Evolutionary conservation across 2,797 vertebrate genomes (phyloP), one percentile per base, ranked within the genome.

Genomic region (Pipistrellus kuhlii): DNA sequence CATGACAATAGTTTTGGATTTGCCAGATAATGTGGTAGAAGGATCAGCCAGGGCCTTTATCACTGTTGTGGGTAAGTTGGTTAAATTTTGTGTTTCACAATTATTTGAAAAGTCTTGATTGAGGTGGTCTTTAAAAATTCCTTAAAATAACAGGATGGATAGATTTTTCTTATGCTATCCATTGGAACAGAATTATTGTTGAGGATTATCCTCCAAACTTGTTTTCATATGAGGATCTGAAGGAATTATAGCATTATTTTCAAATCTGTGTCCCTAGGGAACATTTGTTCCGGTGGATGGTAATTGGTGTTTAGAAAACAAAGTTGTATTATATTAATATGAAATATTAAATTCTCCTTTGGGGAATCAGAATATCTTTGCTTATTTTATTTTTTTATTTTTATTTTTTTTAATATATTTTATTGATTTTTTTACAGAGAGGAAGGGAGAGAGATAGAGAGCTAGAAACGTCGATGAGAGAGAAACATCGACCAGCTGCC

Each of bases 31-130:
- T 27, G 2, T 97, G 1, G 96, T 98, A 38, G 48, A 98, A 32
- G 98, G 97, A 46, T 98, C 98, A 18, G 93, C 95, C 53, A 98
- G 96, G 95, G 97, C 97, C 85, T 97, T 94, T 85, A 95, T 98
- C 96, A 97, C 97, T 69, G 91, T 98, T n/a, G 38, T 98, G 4
- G 98, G 98, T 98, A 97, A 97, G 97, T 95, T 90, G 46, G 75
- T 84, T 30, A 80, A 71, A 80, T 41, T 62, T 75, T 51, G 17
- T 85, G 15, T 25, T 83, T 53, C 92, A 85, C 59, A 59, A 38
- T 44, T 10, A 88, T 17, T 90, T 80, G 38, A 88, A 90, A 88
- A 88, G 73, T 53, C 23, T 93, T 88, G 35, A 30, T 66, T 48
- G n/a, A 88, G 6, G 7, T 71, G 3, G 0, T 81, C 53, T 73